Evolutionary conservation across 2,888 invertebrate species (phyloP).

Genomic region (Tachina grossa): DNA sequence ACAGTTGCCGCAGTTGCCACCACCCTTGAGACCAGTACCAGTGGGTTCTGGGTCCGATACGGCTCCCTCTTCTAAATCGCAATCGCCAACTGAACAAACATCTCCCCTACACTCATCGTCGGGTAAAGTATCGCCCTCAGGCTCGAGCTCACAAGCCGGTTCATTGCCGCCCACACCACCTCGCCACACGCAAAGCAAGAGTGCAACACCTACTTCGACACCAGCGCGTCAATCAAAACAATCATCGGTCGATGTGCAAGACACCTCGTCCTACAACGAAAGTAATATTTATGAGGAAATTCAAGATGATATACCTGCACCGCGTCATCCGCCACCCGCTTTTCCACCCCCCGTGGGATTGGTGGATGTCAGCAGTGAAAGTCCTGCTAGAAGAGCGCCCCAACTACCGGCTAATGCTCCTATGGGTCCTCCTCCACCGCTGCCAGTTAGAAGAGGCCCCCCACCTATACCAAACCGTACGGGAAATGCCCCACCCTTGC

Average conservation of each 20-base stretch:
- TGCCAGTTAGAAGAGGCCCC: conserved; percentile 84
- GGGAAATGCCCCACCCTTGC: conserved; percentile 81
- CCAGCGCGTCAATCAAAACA: conserved; percentile 77
- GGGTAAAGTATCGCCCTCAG: conserved; percentile 77
- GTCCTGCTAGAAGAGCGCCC: conserved; percentile 63
- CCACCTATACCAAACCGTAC: conserved; percentile 82
- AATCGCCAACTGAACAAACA: conserved; percentile 77
- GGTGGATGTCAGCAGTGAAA: conserved; percentile 78
- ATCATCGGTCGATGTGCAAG: conserved; percentile 75
- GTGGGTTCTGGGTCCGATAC: conserved; percentile 70
- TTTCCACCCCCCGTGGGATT: conserved; percentile 83
- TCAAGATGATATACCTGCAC: conserved; percentile 84
- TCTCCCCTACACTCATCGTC: conserved; percentile 76
- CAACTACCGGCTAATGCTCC: conserved; percentile 77
- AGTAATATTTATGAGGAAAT: conserved; percentile 85
- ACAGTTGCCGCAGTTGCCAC: conserved; percentile 72
- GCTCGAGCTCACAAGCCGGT: conserved; percentile 67
- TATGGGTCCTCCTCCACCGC: conserved; percentile 85
- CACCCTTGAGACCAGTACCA: conserved; percentile 60
- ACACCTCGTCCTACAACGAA: conserved; percentile 68
- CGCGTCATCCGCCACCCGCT: conserved; percentile 85
- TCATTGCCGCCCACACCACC: conserved; percentile 78
- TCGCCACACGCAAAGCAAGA: conserved; percentile 78
- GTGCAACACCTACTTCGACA: conserved; percentile 77
- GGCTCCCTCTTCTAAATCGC: conserved; percentile 78